Base-by-base conservation (phyloP, 2,797 vertebrate species). In the Xenops minutus region DNA sequence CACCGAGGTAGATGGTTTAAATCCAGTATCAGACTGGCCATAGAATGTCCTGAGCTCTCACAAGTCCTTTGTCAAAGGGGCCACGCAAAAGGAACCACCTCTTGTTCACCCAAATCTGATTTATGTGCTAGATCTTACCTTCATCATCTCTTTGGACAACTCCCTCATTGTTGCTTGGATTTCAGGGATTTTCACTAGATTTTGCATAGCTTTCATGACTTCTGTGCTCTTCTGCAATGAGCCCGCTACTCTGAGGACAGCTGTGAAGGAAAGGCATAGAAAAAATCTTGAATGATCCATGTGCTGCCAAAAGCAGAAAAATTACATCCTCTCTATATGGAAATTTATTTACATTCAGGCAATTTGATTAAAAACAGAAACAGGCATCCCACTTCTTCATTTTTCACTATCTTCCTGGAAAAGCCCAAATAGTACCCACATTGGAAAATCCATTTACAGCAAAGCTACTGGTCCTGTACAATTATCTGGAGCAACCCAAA, bases 201-300 rank as follows among this genome's bases (percentile, higher is more conserved):
- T 99, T 95, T 99, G 99, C 99, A 99, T 99, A 93, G 99, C 99
- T 97, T 99, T 99, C 99, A 99, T 99, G 81, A 99, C 99, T 84
- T 99, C 99, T 67, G 99, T 99, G 97, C 99, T 99, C 97, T 99
- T 99, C 98, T 99, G 99, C 83, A 99, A 64, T 4, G 99, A 98
- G 10, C 99, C 99, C 6, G 99, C 99, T 51, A 99, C 98, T 96
- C 98, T 98, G 37, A 99, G 95, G 24, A 99, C 95, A 93, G 99
- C 99, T 99, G 96, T 48, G 95, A 96, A 89, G 23, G 82, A 55
- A 79, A 96, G 43, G 49, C 44, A 80, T 0, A 69, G 74, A 83
- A 56, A 80, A 87, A 58, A 79, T 6, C 20, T 32, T 74, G 72
- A 89, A 36, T 1, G 2, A 93, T 6, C 12, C 39, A 19, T 16